Percentiles rank a stretch among this genome's conserved stretches.
Evolutionary conservation across 2,888 invertebrate species (phyloP).

Genomic region (Eupsilia transversa): DNA sequence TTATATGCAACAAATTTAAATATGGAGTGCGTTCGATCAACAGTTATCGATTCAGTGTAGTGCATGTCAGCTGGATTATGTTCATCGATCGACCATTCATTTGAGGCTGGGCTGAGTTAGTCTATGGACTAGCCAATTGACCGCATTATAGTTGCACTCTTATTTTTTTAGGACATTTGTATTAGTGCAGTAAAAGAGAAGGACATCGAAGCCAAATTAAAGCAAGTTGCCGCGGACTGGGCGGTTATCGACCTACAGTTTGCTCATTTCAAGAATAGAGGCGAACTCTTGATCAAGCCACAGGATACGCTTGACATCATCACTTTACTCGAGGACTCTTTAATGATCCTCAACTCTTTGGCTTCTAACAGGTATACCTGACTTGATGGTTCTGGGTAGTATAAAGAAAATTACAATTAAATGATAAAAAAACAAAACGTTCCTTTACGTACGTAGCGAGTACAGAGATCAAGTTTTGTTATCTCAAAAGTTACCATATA

Average conservation of each 20-base stretch:
- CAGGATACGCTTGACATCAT: constrained; percentile 94
- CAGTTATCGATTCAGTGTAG: not conserved
- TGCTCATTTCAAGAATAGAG: constrained; percentile 94
- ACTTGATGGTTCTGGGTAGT: not conserved
- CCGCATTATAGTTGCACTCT: not conserved
- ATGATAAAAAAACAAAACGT: not conserved
- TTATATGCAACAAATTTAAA: too few species aligned
- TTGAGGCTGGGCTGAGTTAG: not conserved
- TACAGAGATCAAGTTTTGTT: not conserved
- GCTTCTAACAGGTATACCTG: constrained; percentile 92
- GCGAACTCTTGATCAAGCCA: constrained; percentile 95
- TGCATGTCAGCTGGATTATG: not conserved
- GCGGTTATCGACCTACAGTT: constrained; percentile 93
- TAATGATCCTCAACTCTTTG: constrained; percentile 96
- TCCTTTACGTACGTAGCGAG: not conserved
- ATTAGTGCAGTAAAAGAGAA: constrained; percentile 97
- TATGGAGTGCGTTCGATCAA: not conserved
- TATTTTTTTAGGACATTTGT: constrained; percentile 93
- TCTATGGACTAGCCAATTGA: not conserved
- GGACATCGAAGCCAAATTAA: constrained; percentile 97
- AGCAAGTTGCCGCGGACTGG: constrained; percentile 95
- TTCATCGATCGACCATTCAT: not conserved
- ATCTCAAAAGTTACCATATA: not conserved
- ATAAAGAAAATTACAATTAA: not conserved
- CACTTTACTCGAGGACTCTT: constrained; percentile 94